Base-by-base conservation (phyloP, 2,888 invertebrate genomes). In the Agonopterix heracliana region DNA sequence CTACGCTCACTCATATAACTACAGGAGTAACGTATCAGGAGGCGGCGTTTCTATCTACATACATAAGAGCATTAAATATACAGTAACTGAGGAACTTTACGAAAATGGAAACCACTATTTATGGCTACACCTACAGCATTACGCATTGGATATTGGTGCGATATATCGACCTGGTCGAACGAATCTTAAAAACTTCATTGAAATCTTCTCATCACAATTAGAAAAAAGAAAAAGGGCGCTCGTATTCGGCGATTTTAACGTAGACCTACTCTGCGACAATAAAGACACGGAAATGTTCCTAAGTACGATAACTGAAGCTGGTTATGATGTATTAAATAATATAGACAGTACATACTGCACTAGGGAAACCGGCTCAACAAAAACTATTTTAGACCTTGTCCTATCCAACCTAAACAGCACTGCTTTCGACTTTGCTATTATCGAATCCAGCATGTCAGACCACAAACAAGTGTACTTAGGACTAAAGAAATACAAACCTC, bases 171-270 rank as follows among this genome's bases (percentile, higher is more conserved):
- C 53, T 2, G 50, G 47, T 10, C 34, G 48, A 11, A 48, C 55
- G 2, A 55, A 57, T 44, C 7, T 41, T 9, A 45, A 52, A 4
- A 9, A 53, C 3, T 60, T 60, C 43, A 38, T 60, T 3, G 54
- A 60, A 13, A 41, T 9, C 3, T 57, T 49, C 12, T 43, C 48
- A 0, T 17, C 17, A 11, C 55, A 57, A 34, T 41, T 60, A n/a
- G 42, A 47, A 26, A 41, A 38, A 36, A 40, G 48, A 44, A 54
- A 47, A 11, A 47, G 57, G 52, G 49, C 48, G 4, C 9, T 55
- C 3, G 52, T 54, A 0, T 59, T 59, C 11, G 56, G 54, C 5
- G 57, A 55, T 13, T 50, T 55, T 13, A 57, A 55, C 13, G 34
- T 50, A 10, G 51, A 58, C 46, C 26, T 56, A 12, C 35, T 60